Evolutionary conservation across 2,113 vertebrate species (phyloP), one percentile per base, ranked within the genome.

Genomic region (Mandrillus leucophaeus): DNA sequence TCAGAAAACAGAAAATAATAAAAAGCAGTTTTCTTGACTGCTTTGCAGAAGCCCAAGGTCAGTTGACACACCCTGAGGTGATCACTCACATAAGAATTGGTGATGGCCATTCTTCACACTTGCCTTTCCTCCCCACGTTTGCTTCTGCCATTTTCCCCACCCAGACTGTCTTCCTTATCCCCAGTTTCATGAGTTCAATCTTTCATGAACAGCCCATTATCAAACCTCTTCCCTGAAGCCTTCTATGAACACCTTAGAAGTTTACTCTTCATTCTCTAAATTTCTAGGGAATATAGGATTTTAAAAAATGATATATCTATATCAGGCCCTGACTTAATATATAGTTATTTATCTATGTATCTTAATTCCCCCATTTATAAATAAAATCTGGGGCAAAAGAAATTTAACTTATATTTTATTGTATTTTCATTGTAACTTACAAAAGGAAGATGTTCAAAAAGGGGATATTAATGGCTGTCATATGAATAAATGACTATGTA

Each of bases 401-500:
- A 50, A 45, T 81, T 64, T 90, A 50, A 89, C 38, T 94, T 88
- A n/a, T 3, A 61, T 83, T 87, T 94, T 30, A 83, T 43, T 66
- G 7, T 93, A 80, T 38, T 90, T 43, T 95, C 22, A 80, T 80
- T 12, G 35, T 80, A 84, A 90, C 5, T 75, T 88, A 82, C 5
- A 81, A 88, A 94, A 95, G 25, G 48, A 76, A 59, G 22, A 52
- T 85, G 45, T 90, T 95, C 13, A 22, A 95, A 86, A 35, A 79
- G 10, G 7, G 12, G 5, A 2, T 57, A 14, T 40, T 80, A 93
- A 76, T 93, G 87, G 14, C 48, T 45, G 38, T 7, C 8, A 52
- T 59, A 66, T 43, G 72, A 96, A 35, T 70, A 96, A 83, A 55
- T 70, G 13, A 68, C 23, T 23, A 25, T 16, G 14, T 70, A 72